Conservation (phyloP, 2,888 invertebrate species). For the Nymphalis urticae region DNA sequence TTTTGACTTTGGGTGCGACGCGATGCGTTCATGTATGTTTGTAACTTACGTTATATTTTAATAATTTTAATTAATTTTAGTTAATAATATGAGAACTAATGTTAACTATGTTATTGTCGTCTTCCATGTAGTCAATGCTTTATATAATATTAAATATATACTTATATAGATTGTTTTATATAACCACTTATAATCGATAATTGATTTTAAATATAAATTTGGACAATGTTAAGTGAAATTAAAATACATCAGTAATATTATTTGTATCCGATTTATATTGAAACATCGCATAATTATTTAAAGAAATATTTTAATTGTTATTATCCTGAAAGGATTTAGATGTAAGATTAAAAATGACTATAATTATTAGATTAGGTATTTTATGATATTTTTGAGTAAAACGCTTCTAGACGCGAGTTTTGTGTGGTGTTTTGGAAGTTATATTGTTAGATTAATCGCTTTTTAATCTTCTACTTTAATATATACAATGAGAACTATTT, state of each 20-base stretch:
- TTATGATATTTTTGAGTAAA: slow-evolving; percentile 51
- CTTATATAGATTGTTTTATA: slow-evolving; percentile 16
- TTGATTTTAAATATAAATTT: slow-evolving; percentile 17
- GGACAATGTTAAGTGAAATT: not conserved
- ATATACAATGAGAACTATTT: slow-evolving; percentile 26
- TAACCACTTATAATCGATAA: slow-evolving; percentile 6
- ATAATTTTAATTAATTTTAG: slow-evolving; percentile 31
- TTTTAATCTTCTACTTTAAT: slow-evolving; percentile 32
- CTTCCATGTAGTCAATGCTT: slow-evolving; percentile 64
- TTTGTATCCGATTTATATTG: slow-evolving; percentile 1
- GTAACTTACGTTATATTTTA: slow-evolving; percentile 62
- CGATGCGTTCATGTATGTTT: slow-evolving; percentile 79
- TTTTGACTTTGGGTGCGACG: slow-evolving; percentile 62
- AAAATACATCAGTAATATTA: not conserved
- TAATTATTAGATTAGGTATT: slow-evolving; percentile 19
- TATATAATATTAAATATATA: slow-evolving; percentile 39
- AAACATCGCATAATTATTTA: slow-evolving; percentile 10
- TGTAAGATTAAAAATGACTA: slow-evolving; percentile 35
- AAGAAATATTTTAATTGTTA: slow-evolving; percentile 33
- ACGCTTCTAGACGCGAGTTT: slow-evolving; percentile 43
- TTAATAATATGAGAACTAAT: slow-evolving; percentile 25
- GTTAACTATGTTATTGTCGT: slow-evolving; percentile 52
- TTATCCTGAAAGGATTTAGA: slow-evolving; percentile 56
- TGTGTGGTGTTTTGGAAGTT: slow-evolving; percentile 31
- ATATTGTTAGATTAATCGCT: slow-evolving; percentile 32